These are phyloP conservation scores for Pteromalus puparum DNA, from an alignment of 1,140 invertebrate genomes.

Conservation along the genomic window DNA sequence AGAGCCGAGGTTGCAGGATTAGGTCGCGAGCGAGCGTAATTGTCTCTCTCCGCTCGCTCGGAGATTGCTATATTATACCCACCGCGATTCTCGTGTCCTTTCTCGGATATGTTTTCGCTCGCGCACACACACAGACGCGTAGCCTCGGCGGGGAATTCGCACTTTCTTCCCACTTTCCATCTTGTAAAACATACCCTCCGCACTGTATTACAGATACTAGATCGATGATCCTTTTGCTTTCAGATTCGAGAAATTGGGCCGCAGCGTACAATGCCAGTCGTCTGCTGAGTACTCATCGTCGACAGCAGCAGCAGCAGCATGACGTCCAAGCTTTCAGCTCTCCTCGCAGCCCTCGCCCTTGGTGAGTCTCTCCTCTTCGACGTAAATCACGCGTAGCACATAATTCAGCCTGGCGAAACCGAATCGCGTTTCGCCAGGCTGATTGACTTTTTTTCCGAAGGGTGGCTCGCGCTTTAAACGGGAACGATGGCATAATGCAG, in stretches of 20 bases:
- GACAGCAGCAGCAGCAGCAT: slow-evolving; percentile 15
- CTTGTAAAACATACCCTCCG: neutral
- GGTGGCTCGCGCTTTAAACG: no score
- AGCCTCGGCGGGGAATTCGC: neutral
- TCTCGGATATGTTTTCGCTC: neutral
- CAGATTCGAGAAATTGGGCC: slow-evolving; percentile 28
- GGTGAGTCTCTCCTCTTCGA: slow-evolving; percentile 36
- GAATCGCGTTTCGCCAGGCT: no score
- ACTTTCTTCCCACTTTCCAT: neutral
- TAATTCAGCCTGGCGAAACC: no score
- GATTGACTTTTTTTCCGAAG: no score
- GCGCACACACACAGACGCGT: neutral
- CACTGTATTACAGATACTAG: no score
- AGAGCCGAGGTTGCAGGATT: no score
- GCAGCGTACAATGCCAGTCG: slow-evolving; percentile 36
- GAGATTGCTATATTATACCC: neutral
- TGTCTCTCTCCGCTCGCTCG: neutral
- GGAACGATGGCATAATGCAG: no score
- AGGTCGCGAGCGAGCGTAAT: neutral
- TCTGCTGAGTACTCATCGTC: slow-evolving; percentile 6
- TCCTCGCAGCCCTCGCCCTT: slow-evolving; percentile 36
- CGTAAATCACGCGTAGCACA: no score
- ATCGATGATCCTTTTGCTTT: neutral
- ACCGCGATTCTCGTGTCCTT: neutral
- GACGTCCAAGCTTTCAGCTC: slow-evolving; percentile 13